Evolutionary conservation across 1,140 invertebrate species (phyloP), one percentile per base, ranked within the genome.

Genomic region (Drosophila mauritiana): DNA sequence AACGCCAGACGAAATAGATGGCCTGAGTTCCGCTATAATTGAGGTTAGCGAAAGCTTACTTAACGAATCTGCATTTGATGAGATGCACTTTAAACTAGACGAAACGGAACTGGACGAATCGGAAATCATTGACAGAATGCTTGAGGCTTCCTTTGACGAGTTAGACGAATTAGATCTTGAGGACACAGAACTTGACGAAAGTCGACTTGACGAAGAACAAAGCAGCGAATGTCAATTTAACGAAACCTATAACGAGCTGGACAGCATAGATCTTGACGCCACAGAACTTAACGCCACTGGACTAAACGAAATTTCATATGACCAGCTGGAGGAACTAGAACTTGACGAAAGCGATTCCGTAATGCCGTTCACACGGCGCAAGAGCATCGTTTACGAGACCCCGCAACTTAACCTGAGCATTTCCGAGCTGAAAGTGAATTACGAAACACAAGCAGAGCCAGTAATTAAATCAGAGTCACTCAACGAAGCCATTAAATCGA

Each of bases 351-450:
- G 65, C 37, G 73, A 84, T n/a, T 43, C 73, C 11, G 43, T 36
- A 43, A 42, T 22, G 31, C 52, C 57, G 7, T 13, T 40, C 34
- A 36, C 25, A 8, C 75, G 64, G 25, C 73, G 65, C 48, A 62
- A 70, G 10, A 86, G 85, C 64, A 53, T 90, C 27, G 75, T 91
- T 31, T 90, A 85, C 40, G 90, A 91, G 54, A 91, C 90, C 8
- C 90, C 90, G 8, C 80, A 79, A 54, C 73, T 91, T 20, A 84
- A 90, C 22, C 61, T 91, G 43, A 91, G 58, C 45, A 91, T 91
- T 61, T 88, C 86, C 36, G 90, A 91, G 42, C 43, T 91, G 54
- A 88, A 73, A 70, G 62, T 91, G 48, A 90, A 77, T 62, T 90
- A 84, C 58, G 80, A 91, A 67, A 77, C 62, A 39, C 25, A 80